A percentile compares a stretch with the other conserved stretches of the same genome.
phyloP scores from a whole-genome alignment of 2,113 vertebrate genomes.

The Progne subis region DNA sequence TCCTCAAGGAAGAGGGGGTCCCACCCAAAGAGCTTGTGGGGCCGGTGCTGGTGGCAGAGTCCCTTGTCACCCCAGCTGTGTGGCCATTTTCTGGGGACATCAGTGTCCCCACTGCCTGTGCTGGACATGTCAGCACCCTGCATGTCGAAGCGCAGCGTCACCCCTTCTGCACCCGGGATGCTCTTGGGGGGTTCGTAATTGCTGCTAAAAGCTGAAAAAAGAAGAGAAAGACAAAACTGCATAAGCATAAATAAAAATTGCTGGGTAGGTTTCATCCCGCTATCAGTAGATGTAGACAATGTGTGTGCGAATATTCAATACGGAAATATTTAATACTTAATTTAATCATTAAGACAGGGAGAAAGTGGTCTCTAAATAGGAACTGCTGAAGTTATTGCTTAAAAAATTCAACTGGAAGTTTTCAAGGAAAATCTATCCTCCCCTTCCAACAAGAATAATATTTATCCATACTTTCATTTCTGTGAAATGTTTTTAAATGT shows the following conservation, averaged over 20 bases:
- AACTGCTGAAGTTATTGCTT: conserved; percentile 19
- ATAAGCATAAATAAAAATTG: neutral
- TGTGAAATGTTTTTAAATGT: conserved; percentile 55
- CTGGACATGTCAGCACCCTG: neutral
- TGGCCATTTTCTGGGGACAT: neutral
- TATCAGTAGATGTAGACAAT: neutral
- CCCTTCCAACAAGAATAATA: conserved; percentile 61
- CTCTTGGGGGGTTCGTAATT: neutral
- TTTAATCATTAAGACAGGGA: neutral
- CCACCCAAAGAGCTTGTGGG: neutral
- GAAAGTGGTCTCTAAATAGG: neutral
- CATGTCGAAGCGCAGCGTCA: fast-evolving
- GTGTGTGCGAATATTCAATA: neutral
- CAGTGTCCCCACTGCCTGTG: fast-evolving
- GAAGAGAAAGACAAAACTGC: neutral
- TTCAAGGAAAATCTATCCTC: conserved; percentile 43
- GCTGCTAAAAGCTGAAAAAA: neutral
- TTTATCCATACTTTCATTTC: conserved; percentile 62
- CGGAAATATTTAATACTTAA: neutral
- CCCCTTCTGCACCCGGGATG: neutral
- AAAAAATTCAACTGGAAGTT: conserved; percentile 38
- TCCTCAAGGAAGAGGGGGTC: neutral
- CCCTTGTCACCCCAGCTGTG: neutral
- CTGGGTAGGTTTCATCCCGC: neutral
- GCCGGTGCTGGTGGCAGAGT: neutral